Evolutionary conservation across 92 coral and sea anemone species (phyloP).

Genomic region (Anthopleura xanthogrammica): DNA sequence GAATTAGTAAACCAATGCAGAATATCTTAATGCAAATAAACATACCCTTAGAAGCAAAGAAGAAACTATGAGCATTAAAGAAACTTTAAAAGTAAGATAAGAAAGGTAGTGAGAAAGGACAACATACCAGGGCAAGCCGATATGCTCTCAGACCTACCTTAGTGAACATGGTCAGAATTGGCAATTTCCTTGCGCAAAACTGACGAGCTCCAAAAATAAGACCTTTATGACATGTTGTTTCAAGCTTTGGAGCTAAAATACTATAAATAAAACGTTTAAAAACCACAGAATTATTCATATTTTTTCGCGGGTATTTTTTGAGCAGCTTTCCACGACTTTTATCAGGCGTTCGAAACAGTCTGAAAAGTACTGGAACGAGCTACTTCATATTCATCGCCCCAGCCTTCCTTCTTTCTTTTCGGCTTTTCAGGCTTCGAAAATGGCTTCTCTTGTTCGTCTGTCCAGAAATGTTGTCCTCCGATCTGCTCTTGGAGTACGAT

Average conservation of each 20-base stretch:
- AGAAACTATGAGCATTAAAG: too few relatives aligned
- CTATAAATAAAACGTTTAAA: not conserved
- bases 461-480: constrained; percentile 36
- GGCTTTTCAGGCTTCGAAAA: constrained; percentile 19
- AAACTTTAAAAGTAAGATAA: too few relatives aligned
- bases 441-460: constrained; percentile 43
- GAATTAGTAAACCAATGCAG: too few relatives aligned
- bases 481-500: constrained; percentile 35
- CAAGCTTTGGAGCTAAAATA: not conserved
- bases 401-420: constrained; percentile 30
- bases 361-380: not conserved
- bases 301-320: not conserved
- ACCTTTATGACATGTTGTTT: not conserved
- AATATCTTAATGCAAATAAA: too few relatives aligned
- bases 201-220: not conserved
- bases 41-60: too few relatives aligned
- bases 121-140: too few relatives aligned
- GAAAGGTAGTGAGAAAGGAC: too few relatives aligned
- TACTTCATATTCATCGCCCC: constrained; percentile 21
- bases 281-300: not conserved
- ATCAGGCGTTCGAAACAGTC: constrained; percentile 22
- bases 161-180: constrained; percentile 24
- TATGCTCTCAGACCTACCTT: constrained; percentile 12
- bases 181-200: not conserved
- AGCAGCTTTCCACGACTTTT: not conserved